A percentile compares a stretch with the other conserved stretches of the same genome.
Conservation (phyloP, 2,113 vertebrate genomes). For the Channa argus region DNA sequence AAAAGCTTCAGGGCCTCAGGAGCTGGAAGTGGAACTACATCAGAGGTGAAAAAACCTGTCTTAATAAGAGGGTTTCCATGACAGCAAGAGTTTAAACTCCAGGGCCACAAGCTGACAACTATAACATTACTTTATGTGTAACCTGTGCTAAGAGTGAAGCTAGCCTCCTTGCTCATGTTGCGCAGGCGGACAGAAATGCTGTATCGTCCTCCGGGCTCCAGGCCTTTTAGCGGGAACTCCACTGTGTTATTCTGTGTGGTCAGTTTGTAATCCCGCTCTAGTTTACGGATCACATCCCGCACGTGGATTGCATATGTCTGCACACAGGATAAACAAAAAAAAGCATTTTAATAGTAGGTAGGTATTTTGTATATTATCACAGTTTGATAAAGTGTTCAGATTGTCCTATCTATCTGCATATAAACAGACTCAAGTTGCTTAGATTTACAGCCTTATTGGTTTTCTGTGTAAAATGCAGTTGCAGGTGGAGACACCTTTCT, state of each 20-base stretch:
- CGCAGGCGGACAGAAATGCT: slow-evolving; percentile 90
- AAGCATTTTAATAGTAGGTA: too few species aligned
- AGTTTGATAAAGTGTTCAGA: too few species aligned
- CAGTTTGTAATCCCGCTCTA: slow-evolving; percentile 91
- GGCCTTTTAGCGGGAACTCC: slow-evolving; percentile 88
- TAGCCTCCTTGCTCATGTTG: slow-evolving; percentile 98
- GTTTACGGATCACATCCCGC: slow-evolving; percentile 90
- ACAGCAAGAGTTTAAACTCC: too few species aligned
- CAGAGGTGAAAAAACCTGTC: background rate
- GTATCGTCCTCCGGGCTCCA: slow-evolving; percentile 94
- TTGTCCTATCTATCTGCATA: too few species aligned
- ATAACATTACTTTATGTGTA: slow-evolving; percentile 23
- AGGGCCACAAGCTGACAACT: too few species aligned
- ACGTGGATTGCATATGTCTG: slow-evolving; percentile 91
- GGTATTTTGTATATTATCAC: too few species aligned
- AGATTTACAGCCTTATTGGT: too few species aligned
- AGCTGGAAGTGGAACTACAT: slow-evolving; percentile 88
- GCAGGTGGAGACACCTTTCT: background rate
- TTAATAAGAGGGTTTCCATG: background rate
- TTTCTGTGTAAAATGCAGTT: background rate
- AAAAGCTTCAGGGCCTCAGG: slow-evolving; percentile 96
- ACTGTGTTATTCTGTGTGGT: slow-evolving; percentile 91
- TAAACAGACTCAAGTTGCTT: too few species aligned
- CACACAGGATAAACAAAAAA: background rate
- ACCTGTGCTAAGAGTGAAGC: slow-evolving; percentile 92